A percentile compares a stretch with the other conserved stretches of the same genome.
Evolutionary conservation across 2,888 invertebrate species (phyloP).

Genomic region (Acheta domesticus): DNA sequence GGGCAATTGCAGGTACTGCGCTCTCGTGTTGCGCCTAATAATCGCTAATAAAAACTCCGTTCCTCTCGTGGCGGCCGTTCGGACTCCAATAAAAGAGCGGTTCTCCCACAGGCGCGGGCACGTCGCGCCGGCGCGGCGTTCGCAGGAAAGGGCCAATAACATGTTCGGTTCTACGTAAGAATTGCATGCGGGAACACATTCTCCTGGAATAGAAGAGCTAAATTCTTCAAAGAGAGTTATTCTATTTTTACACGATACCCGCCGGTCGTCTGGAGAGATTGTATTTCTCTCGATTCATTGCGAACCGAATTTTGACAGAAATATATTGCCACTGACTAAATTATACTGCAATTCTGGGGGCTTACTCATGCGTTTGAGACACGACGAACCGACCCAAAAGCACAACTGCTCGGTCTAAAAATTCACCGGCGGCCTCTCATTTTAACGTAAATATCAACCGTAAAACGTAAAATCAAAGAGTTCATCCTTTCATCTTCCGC

Average conservation of each 20-base stretch:
- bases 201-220: neutral
- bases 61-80: neutral
- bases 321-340: no score
- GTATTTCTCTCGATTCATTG: no score
- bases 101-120: neutral
- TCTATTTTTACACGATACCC: neutral
- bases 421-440: no score
- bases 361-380: no score
- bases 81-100: neutral
- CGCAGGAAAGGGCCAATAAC: neutral
- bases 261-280: no score
- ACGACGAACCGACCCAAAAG: no score
- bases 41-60: neutral
- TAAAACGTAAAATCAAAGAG: no score
- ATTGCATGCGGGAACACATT: conserved; percentile 11
- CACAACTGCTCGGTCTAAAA: no score
- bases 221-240: conserved; percentile 4
- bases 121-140: neutral
- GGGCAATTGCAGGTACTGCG: neutral
- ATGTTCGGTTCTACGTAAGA: neutral
- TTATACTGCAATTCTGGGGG: no score
- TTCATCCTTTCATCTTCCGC: no score
- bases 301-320: no score
- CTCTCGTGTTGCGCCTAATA: neutral
- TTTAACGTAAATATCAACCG: no score